These are phyloP conservation scores for Phoeniculus purpureus DNA, from an alignment of 2,797 vertebrate species.

Conservation along the genomic window DNA sequence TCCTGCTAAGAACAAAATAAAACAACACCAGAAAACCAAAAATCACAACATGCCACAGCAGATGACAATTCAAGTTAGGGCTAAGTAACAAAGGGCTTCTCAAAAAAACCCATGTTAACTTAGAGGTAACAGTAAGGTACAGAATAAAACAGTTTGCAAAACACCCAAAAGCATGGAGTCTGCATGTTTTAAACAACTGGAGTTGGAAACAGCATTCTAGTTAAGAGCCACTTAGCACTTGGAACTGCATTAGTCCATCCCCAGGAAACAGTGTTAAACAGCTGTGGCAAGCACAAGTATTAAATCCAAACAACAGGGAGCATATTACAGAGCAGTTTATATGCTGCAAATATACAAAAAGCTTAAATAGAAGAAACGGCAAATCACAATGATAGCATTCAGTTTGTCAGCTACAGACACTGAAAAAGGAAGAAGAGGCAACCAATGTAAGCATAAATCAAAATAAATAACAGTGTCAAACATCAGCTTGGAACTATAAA, in stretches of 20 bases:
- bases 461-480: not conserved
- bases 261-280: not conserved
- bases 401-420: slow-evolving; percentile 5
- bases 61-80: not conserved
- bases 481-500: not conserved
- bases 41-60: not conserved
- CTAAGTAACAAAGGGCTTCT: not conserved
- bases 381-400: not conserved
- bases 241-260: not conserved
- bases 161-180: not conserved
- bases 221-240: not conserved
- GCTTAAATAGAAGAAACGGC: not conserved
- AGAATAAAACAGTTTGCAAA: not conserved
- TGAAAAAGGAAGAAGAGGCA: slow-evolving; percentile 2
- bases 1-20: not conserved
- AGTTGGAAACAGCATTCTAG: not conserved
- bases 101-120: not conserved
- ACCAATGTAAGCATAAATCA: not conserved
- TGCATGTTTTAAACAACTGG: not conserved
- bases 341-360: not conserved
- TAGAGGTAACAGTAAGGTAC: not conserved
- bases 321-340: not conserved
- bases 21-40: too few relatives aligned
- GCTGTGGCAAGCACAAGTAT: not conserved
- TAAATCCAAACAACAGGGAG: not conserved